phyloP scores from a whole-genome alignment of 2,888 invertebrate species.

The Agrotis exclamationis region DNA sequence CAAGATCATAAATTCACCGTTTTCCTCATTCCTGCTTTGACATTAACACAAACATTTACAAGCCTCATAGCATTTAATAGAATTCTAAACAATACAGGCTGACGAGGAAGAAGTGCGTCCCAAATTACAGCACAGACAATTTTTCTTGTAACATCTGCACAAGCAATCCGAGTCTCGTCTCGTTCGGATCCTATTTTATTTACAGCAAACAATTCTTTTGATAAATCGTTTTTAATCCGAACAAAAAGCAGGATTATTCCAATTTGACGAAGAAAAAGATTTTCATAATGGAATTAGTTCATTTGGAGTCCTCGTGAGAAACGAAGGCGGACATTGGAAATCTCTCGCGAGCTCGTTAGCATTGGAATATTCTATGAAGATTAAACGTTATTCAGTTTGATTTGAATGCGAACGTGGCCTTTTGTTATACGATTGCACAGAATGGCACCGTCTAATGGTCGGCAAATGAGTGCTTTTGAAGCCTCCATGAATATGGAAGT shows the following conservation, averaged over 20 bases:
- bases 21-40: constrained; percentile 24
- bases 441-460: constrained; percentile 64
- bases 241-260: constrained; percentile 72
- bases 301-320: constrained; percentile 59
- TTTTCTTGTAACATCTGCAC: constrained; percentile 69
- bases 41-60: constrained; percentile 58
- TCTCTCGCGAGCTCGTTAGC: constrained; percentile 68
- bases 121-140: constrained; percentile 56
- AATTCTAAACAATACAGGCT: constrained; percentile 37
- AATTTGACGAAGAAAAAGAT: constrained; percentile 67
- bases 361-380: constrained; percentile 71
- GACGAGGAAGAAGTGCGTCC: constrained; percentile 20
- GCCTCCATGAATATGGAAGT: constrained; percentile 59
- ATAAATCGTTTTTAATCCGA: constrained; percentile 75
- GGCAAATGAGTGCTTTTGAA: constrained; percentile 62
- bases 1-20: constrained; percentile 21
- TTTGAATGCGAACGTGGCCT: constrained; percentile 64
- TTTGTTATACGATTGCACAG: constrained; percentile 65
- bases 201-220: constrained; percentile 71
- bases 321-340: constrained; percentile 62
- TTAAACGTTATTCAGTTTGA: constrained; percentile 67
- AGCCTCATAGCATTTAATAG: constrained; percentile 46
- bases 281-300: constrained; percentile 73
- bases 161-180: constrained; percentile 60
- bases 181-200: constrained; percentile 67